Conservation (phyloP, 1,140 invertebrate genomes). For the Bombus sylvicola region DNA sequence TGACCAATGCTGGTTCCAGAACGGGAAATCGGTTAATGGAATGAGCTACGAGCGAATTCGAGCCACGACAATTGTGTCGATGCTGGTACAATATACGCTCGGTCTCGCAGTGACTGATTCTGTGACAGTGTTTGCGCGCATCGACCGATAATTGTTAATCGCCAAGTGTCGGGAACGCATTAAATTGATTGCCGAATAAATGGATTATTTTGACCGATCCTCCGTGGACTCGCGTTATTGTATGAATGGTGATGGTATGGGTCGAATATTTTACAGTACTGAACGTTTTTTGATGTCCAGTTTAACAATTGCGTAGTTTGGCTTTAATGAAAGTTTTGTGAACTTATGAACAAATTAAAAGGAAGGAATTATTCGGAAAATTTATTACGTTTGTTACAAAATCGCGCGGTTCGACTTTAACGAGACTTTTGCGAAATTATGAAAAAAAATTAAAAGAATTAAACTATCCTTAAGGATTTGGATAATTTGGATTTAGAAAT, state of each 20-base stretch:
- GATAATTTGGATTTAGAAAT: too few species aligned
- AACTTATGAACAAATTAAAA: not conserved
- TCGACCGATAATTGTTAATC: constrained; percentile 41
- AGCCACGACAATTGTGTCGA: constrained; percentile 25
- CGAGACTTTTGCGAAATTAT: too few species aligned
- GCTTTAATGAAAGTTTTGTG: not conserved
- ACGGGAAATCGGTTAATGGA: constrained; percentile 43
- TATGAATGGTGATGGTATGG: too few species aligned
- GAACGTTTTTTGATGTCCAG: not conserved
- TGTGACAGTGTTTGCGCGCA: constrained; percentile 27
- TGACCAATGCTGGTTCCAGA: not conserved
- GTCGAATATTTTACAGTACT: not conserved
- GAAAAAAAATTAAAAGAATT: too few species aligned
- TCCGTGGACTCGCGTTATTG: too few species aligned
- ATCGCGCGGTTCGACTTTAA: too few species aligned
- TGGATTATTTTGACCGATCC: constrained; percentile 14
- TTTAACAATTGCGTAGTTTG: not conserved
- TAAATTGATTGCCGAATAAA: constrained; percentile 53
- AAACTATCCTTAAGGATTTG: too few species aligned
- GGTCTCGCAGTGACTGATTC: not conserved
- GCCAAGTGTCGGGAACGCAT: constrained; percentile 40
- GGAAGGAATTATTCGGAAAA: too few species aligned
- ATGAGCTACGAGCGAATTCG: constrained; percentile 20
- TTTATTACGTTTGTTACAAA: too few species aligned
- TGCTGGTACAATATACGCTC: not conserved